Evolutionary conservation across 1,140 invertebrate species (phyloP).

Genomic region (Chlorops oryzae): DNA sequence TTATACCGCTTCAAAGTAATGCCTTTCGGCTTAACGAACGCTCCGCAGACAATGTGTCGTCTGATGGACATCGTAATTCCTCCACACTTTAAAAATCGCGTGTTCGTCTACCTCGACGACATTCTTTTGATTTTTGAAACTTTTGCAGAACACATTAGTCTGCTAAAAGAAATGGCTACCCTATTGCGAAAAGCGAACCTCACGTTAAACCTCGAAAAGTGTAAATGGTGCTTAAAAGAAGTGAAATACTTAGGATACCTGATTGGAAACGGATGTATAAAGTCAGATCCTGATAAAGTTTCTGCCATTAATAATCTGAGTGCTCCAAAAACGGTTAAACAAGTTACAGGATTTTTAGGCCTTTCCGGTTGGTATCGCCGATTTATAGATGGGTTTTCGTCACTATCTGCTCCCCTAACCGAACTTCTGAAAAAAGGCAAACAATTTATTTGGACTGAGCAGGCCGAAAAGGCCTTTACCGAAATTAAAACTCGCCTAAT

Average conservation of each 20-base stretch:
- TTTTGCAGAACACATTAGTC: slow-evolving; percentile 2
- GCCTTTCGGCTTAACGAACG: slow-evolving; percentile 9
- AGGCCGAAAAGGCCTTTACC: background rate
- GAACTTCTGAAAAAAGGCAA: slow-evolving; percentile 33
- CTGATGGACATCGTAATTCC: slow-evolving; percentile 9
- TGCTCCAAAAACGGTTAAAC: background rate
- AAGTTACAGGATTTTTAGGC: slow-evolving; percentile 8
- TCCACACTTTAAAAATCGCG: slow-evolving; percentile 4
- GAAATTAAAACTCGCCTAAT: background rate
- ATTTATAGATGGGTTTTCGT: slow-evolving; percentile 1
- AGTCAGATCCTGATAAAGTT: slow-evolving; percentile 8
- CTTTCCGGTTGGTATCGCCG: slow-evolving; percentile 9
- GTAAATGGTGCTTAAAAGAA: slow-evolving; percentile 44
- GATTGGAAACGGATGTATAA: slow-evolving; percentile 25
- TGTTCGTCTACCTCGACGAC: slow-evolving; percentile 14
- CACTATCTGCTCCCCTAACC: slow-evolving; percentile 31
- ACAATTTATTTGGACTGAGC: slow-evolving; percentile 29
- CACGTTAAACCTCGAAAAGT: slow-evolving; percentile 15
- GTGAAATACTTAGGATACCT: slow-evolving; percentile 10
- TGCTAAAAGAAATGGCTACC: slow-evolving; percentile 4
- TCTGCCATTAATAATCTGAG: slow-evolving; percentile 6
- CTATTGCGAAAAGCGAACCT: slow-evolving; percentile 2
- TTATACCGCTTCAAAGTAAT: slow-evolving; percentile 11
- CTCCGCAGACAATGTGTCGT: slow-evolving; percentile 2
- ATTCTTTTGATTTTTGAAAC: slow-evolving; percentile 7